Percentiles rank a stretch among this genome's conserved stretches.
These are phyloP conservation scores for Pangasianodon hypophthalmus DNA, from an alignment of 2,113 vertebrate genomes.

Conservation along the genomic window DNA sequence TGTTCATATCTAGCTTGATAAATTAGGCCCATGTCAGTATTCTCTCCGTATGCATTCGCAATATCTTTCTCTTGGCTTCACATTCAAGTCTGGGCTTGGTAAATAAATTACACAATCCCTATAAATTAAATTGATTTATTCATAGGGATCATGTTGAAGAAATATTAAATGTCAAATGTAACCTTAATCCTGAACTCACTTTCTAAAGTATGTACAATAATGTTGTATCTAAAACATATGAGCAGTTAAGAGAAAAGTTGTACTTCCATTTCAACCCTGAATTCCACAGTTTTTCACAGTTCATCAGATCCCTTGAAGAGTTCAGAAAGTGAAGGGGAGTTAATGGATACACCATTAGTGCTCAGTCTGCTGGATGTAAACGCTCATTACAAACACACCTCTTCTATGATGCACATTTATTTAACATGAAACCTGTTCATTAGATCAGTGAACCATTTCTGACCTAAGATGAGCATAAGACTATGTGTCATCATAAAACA, in stretches of 20 bases:
- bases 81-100: background rate
- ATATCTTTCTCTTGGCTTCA: background rate
- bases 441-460: background rate
- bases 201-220: background rate
- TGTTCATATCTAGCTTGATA: background rate
- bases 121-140: background rate
- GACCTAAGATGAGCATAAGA: background rate
- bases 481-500: background rate
- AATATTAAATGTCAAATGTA: background rate
- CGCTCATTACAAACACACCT: background rate
- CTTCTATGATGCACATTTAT: background rate
- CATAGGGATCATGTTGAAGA: background rate
- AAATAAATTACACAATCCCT: background rate
- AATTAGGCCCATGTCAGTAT: background rate
- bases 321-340: background rate
- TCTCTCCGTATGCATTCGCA: background rate
- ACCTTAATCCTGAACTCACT: background rate
- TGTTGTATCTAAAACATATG: background rate
- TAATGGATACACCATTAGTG: background rate
- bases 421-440: background rate
- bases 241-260: background rate
- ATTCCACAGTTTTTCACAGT: background rate
- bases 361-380: background rate
- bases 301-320: background rate
- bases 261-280: background rate